Percentiles rank a stretch among this genome's conserved stretches.
Evolutionary conservation across 2,888 invertebrate genomes (phyloP).

Genomic region (Hydrotaea diabolus): DNA sequence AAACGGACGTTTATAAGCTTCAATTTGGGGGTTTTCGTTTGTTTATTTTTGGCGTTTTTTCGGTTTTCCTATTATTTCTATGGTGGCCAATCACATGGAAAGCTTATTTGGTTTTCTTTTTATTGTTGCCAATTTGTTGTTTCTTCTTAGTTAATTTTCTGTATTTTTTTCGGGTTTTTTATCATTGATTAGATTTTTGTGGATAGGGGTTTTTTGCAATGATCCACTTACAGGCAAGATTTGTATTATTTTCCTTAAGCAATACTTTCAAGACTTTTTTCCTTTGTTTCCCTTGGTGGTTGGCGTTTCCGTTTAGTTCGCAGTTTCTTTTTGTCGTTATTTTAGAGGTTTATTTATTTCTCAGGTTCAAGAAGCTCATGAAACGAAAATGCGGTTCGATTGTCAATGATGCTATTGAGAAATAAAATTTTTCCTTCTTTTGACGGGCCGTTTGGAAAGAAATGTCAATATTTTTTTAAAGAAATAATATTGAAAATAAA

Average conservation of each 20-base stretch:
- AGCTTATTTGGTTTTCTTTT: conserved; percentile 31
- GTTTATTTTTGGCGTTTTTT: not conserved
- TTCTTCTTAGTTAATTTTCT: not conserved
- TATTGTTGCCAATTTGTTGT: conserved; percentile 21
- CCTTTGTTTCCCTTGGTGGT: not conserved
- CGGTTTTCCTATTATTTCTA: not conserved
- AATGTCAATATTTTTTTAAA: not conserved
- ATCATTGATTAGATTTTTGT: not conserved
- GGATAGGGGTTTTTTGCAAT: not conserved
- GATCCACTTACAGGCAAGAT: not conserved
- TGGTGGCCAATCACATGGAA: not conserved
- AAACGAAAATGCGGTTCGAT: not conserved
- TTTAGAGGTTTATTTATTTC: not conserved
- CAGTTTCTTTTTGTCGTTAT: not conserved
- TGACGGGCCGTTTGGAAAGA: too few species aligned
- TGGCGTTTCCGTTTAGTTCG: not conserved
- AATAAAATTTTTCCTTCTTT: not conserved
- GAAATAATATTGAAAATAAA: conserved; percentile 5
- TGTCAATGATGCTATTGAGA: not conserved
- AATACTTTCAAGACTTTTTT: not conserved
- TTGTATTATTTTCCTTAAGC: not conserved
- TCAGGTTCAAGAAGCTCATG: not conserved
- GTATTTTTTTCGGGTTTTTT: not conserved
- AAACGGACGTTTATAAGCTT: conserved; percentile 28
- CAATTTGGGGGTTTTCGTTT: too few species aligned